Base-by-base conservation (phyloP, 1,140 invertebrate species). In the Hylaeus anthracinus region DNA sequence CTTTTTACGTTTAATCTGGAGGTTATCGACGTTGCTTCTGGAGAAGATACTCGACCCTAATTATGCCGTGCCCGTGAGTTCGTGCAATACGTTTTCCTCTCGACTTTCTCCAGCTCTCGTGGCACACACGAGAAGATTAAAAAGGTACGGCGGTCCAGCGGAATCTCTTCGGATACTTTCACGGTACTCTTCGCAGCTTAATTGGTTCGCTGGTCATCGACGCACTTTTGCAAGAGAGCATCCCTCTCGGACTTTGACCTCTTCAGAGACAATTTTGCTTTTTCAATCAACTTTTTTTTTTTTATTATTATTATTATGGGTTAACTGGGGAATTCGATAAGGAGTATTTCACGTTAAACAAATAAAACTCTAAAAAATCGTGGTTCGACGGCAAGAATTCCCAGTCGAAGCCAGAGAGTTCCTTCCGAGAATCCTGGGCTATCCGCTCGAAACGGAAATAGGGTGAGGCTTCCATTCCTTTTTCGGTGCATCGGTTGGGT, bases 381-480 rank as follows among this genome's bases (percentile, higher is more conserved):
- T 26, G 26, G 0, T 26, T 26, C 26, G 26, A 26, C 26, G 26
- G 26, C 26, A 26, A 0, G 56, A 72, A 72, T 37, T 39, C 72
- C 1, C 10, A 26, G 26, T 26, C 26, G 26, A 26, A 26, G 26
- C 26, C 26, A 26, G 26, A 26, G 26, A 26, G 26, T 45, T 45
- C 43, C 43, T 3, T 45, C 43, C 43, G 43, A 1, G 56, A 45
- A 77, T 51, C 15, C 43, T 1, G 51, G 66, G 26, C 26, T 26
- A 26, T 72, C 51, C 4, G 1, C n/a, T 45, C 60, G 48, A 56
- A 79, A 72, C 60, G 76, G 69, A 79, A 79, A 79, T 72, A 79
- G 69, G 67, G 12, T 1, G 74, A 67, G 48, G 39, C 69, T 64
- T 55, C 61, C 8, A 37, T 51, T 70, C 8, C 64, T 66, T 5